Conservation (phyloP, 2,113 vertebrate genomes). For the Prionailurus viverrinus region DNA sequence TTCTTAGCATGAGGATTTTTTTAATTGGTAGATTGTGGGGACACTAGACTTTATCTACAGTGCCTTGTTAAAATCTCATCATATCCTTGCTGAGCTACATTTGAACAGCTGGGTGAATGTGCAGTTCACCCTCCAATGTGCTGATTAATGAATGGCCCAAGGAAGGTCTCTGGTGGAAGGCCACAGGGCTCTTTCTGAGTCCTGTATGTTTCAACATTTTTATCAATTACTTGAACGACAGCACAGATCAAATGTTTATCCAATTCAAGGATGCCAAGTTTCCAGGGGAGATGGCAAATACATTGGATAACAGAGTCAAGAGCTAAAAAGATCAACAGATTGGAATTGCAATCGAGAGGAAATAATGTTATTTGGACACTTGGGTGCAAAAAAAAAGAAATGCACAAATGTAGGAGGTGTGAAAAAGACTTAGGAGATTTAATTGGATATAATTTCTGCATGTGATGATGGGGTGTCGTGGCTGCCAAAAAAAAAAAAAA, state of each 20-base stretch:
- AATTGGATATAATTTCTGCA: slow-evolving; percentile 80
- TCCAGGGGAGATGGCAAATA: slow-evolving; percentile 63
- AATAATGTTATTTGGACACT: slow-evolving; percentile 83
- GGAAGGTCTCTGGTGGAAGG: not conserved
- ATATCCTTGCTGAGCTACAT: not conserved
- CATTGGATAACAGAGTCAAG: slow-evolving; percentile 39
- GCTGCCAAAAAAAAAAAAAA: slow-evolving; percentile 49
- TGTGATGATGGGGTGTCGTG: slow-evolving; percentile 70
- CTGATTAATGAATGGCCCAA: not conserved
- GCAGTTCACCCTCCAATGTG: not conserved
- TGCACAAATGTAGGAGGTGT: slow-evolving; percentile 80
- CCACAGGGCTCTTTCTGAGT: not conserved
- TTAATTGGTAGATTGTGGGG: not conserved
- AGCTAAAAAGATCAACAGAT: slow-evolving; percentile 81
- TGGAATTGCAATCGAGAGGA: slow-evolving; percentile 72
- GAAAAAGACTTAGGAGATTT: slow-evolving; percentile 77
- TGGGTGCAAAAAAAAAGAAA: slow-evolving; percentile 80
- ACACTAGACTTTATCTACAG: not conserved
- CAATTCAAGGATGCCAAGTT: slow-evolving; percentile 49
- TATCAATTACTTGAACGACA: not conserved
- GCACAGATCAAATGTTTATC: slow-evolving; percentile 29
- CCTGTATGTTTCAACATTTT: not conserved
- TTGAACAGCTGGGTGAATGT: not conserved
- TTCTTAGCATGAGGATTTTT: not conserved
- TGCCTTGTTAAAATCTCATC: not conserved